A percentile compares a stretch with the other conserved stretches of the same genome.
Conservation (phyloP, 2,797 vertebrate genomes). For the Danio kyathit region DNA sequence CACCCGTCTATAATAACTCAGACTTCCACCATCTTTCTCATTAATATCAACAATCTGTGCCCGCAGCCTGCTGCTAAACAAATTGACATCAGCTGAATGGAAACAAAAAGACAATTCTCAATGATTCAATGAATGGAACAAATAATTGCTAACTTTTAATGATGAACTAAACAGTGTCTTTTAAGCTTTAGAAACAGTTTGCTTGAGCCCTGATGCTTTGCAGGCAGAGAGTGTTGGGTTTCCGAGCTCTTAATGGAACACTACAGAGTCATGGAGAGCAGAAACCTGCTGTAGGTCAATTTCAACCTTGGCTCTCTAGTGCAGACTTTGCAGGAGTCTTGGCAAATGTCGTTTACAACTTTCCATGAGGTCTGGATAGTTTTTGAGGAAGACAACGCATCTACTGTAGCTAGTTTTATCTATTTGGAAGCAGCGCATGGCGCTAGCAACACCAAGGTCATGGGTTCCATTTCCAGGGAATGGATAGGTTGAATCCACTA, state of each 20-base stretch:
- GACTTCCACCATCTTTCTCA: constrained; percentile 19
- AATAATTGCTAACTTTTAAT: neutral
- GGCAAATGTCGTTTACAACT: constrained; percentile 31
- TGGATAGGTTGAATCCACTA: neutral
- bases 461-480: neutral
- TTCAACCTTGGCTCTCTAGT: constrained; percentile 42
- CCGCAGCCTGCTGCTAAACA: constrained; percentile 23
- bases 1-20: constrained; percentile 44
- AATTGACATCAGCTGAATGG: neutral
- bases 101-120: neutral
- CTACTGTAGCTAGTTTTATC: constrained; percentile 8
- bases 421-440: neutral
- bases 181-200: constrained; percentile 21
- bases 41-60: constrained; percentile 24
- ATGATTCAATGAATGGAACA: constrained; percentile 21
- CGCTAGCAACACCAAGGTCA: neutral
- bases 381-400: constrained; percentile 12
- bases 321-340: constrained; percentile 28
- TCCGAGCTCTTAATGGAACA: constrained; percentile 52
- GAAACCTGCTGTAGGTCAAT: constrained; percentile 58
- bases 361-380: constrained; percentile 15
- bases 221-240: constrained; percentile 58
- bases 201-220: constrained; percentile 49
- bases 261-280: constrained; percentile 40
- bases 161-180: constrained; percentile 2